Conservation (phyloP, 2,888 invertebrate species). For the Molorchus minor region DNA sequence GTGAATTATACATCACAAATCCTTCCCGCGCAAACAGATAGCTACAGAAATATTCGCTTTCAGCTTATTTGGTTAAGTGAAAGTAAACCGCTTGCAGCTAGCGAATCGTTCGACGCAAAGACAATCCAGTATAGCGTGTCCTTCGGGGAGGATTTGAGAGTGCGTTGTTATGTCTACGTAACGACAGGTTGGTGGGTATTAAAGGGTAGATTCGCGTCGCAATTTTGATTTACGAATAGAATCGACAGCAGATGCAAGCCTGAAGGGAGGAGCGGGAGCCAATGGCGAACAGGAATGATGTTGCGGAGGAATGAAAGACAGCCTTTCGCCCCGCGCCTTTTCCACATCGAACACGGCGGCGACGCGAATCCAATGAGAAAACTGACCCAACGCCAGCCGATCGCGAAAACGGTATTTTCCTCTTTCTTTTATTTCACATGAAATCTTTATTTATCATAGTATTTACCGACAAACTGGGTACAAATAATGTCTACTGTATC, state of each 20-base stretch:
- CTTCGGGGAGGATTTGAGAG: conserved; percentile 35
- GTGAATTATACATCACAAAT: no score
- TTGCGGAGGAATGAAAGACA: conserved; percentile 49
- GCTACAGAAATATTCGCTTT: background rate
- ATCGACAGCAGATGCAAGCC: conserved; percentile 62
- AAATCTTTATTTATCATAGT: no score
- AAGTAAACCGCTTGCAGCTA: conserved; percentile 5
- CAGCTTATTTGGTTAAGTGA: background rate
- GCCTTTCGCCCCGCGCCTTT: conserved; percentile 44
- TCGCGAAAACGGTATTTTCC: conserved; percentile 30
- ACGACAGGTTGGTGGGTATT: conserved; percentile 49
- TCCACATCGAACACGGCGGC: conserved; percentile 39
- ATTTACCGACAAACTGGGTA: no score
- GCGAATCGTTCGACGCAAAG: conserved; percentile 1
- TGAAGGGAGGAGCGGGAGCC: conserved; percentile 56
- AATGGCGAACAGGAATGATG: conserved; percentile 56
- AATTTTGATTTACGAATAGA: conserved; percentile 64
- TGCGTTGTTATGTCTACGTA: conserved; percentile 46
- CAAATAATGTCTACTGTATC: no score
- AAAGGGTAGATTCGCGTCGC: conserved; percentile 56
- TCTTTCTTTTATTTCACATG: no score
- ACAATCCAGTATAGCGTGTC: conserved; percentile 19
- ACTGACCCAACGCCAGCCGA: conserved; percentile 35
- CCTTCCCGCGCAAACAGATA: background rate
- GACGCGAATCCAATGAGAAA: conserved; percentile 38